These are phyloP conservation scores for Nasua narica DNA, from an alignment of 2,797 vertebrate genomes.

Conservation along the genomic window DNA sequence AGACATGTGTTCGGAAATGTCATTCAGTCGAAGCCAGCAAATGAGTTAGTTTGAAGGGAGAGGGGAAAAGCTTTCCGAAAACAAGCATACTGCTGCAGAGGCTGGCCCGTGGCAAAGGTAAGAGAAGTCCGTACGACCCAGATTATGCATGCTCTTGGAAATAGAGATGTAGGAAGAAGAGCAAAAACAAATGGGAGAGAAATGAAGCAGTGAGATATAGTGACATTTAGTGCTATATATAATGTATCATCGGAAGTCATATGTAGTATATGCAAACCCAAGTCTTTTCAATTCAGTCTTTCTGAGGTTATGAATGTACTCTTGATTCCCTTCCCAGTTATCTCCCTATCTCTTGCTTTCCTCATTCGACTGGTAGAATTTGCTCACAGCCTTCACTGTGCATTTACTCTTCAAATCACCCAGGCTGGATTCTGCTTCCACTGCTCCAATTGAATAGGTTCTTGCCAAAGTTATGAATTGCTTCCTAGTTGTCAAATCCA, in stretches of 20 bases:
- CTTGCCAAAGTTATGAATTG: slow-evolving; percentile 6
- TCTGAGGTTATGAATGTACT: background rate
- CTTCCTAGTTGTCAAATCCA: slow-evolving; percentile 52
- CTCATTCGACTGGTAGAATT: background rate
- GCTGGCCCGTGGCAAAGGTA: slow-evolving; percentile 30
- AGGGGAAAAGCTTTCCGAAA: slow-evolving; percentile 1
- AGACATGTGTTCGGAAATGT: slow-evolving; percentile 39
- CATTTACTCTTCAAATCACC: background rate
- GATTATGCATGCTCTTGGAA: slow-evolving; percentile 39
- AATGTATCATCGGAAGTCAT: background rate
- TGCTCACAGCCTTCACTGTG: background rate
- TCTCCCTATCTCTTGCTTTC: background rate
- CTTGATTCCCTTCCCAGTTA: background rate
- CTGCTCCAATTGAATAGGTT: background rate
- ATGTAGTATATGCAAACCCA: background rate
- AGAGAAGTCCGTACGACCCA: slow-evolving; percentile 31
- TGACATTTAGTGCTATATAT: background rate
- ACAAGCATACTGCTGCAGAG: background rate
- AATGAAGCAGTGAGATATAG: background rate
- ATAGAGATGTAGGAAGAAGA: slow-evolving; percentile 44
- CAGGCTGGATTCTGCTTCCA: background rate
- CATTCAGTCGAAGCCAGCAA: slow-evolving; percentile 35
- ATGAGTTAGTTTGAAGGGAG: slow-evolving; percentile 38
- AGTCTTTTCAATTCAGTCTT: background rate
- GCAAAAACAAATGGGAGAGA: background rate